Evolutionary conservation across 2,113 vertebrate species (phyloP).

Genomic region (Calidris pygmaea): DNA sequence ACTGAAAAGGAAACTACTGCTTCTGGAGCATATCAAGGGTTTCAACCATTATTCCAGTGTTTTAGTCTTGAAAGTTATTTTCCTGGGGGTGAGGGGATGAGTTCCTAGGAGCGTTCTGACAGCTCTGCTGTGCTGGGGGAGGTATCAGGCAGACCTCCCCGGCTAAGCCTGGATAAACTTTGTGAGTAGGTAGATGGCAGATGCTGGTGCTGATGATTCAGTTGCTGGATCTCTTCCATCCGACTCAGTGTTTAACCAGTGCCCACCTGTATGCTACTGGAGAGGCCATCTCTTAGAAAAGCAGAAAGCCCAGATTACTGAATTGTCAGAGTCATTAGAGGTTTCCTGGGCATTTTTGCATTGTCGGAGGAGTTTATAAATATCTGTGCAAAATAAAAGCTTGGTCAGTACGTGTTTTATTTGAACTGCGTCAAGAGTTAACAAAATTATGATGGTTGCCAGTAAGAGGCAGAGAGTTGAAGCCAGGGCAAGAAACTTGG

Average conservation of each 20-base stretch:
- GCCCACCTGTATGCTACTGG: rapidly evolving
- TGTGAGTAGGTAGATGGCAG: neutral
- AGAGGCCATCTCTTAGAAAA: neutral
- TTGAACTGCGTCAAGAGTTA: rapidly evolving
- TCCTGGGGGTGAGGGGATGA: rapidly evolving
- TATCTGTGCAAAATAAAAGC: neutral
- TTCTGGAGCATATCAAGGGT: neutral
- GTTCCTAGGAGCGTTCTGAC: neutral
- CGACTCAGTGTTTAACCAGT: neutral
- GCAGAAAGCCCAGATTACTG: neutral
- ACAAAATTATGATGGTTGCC: neutral
- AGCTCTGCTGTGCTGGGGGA: neutral
- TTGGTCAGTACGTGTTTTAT: neutral
- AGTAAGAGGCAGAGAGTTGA: neutral
- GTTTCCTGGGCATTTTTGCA: neutral
- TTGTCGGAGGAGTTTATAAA: rapidly evolving
- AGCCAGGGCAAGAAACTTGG: neutral
- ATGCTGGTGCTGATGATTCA: neutral
- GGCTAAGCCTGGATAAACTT: neutral
- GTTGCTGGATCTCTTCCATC: neutral
- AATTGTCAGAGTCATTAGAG: neutral
- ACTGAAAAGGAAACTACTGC: neutral
- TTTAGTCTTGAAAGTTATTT: neutral
- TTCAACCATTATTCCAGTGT: neutral
- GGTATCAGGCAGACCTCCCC: neutral